Evolutionary conservation across 2,113 vertebrate genomes (phyloP).

Genomic region (Cavia aperea): DNA sequence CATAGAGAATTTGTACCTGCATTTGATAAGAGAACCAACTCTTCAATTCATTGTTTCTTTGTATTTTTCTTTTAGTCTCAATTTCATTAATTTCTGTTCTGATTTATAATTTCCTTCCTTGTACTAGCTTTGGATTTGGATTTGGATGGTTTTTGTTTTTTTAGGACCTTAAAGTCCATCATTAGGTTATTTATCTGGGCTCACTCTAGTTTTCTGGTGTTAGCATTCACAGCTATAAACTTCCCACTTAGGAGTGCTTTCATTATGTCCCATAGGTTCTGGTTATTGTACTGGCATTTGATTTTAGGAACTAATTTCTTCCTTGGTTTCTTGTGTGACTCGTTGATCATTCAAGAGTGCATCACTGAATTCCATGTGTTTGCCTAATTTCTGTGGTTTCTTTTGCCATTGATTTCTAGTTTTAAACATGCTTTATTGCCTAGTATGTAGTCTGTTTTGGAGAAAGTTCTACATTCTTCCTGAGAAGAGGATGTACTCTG

Average conservation of each 20-base stretch:
- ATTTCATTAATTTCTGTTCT: neutral
- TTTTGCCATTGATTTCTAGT: neutral
- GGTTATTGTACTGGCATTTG: neutral
- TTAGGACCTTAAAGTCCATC: neutral
- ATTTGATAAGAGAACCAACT: neutral
- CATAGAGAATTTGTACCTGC: too few species aligned
- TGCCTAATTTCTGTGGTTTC: neutral
- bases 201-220: neutral
- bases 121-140: neutral
- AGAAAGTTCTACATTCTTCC: neutral
- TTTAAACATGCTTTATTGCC: neutral
- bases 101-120: neutral
- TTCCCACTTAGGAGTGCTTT: neutral
- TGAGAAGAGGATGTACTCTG: neutral
- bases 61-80: neutral
- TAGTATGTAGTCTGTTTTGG: neutral
- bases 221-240: neutral
- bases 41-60: neutral
- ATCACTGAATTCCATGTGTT: neutral
- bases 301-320: neutral
- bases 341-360: neutral
- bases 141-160: neutral
- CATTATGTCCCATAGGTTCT: neutral
- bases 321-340: neutral
- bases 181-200: neutral